Conservation (phyloP, 1,140 invertebrate species). For the Calephelis nemesis region DNA sequence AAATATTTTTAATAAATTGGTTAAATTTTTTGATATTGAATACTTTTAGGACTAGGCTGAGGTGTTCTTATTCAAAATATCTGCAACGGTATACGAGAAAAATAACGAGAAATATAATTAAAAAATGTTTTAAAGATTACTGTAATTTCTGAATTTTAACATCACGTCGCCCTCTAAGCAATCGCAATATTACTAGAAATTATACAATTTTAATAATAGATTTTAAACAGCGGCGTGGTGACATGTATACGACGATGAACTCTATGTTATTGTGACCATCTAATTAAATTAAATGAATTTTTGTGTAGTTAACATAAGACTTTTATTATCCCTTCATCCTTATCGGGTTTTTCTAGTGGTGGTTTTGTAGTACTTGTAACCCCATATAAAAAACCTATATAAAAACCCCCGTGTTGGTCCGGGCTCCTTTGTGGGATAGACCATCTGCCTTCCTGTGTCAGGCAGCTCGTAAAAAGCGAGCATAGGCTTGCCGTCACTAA, state of each 20-base stretch:
- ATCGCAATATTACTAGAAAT: slow-evolving; percentile 43
- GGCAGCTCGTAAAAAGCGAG: too few species aligned
- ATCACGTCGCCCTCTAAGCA: slow-evolving; percentile 27
- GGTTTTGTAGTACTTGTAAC: too few species aligned
- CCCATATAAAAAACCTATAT: too few species aligned
- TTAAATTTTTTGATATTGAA: slow-evolving; percentile 49
- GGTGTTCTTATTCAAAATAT: slow-evolving; percentile 75
- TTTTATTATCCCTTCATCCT: slow-evolving; percentile 12
- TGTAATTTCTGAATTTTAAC: slow-evolving; percentile 15
- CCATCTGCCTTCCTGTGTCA: too few species aligned
- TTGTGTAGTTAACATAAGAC: slow-evolving; percentile 65
- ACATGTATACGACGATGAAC: slow-evolving; percentile 74
- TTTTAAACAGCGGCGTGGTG: slow-evolving; percentile 52
- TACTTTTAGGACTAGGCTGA: slow-evolving; percentile 65
- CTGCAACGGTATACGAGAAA: slow-evolving; percentile 75
- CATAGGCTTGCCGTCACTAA: too few species aligned
- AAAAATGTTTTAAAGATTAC: slow-evolving; percentile 27
- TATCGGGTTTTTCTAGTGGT: too few species aligned
- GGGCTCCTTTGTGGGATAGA: too few species aligned
- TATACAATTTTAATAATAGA: slow-evolving; percentile 46
- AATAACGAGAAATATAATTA: slow-evolving; percentile 51
- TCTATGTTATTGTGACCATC: slow-evolving; percentile 76
- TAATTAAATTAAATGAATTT: slow-evolving; percentile 74
- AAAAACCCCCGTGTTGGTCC: too few species aligned
- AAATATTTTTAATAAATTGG: slow-evolving; percentile 37